Conservation (phyloP, 37 sponge, comb jelly and placozoan species). For the Axinella damicornis region DNA sequence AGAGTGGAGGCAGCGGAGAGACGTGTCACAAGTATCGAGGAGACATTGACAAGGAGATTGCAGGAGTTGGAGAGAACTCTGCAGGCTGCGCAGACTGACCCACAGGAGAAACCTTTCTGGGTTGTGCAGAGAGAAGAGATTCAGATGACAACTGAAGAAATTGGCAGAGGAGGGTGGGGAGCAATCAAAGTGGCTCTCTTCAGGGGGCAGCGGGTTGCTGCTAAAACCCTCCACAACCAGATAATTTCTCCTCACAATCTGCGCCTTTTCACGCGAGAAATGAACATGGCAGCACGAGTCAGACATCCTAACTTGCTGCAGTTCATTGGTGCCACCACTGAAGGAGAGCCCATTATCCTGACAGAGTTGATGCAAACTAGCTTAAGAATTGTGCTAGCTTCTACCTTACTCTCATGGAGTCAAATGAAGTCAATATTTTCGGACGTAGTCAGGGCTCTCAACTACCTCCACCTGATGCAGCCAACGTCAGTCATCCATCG, state of each 20-base stretch:
- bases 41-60: background rate
- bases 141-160: constrained; percentile 3
- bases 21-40: background rate
- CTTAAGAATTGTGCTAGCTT: constrained; percentile 24
- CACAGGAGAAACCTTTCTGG: constrained; percentile 42
- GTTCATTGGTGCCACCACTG: constrained; percentile 64
- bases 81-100: background rate
- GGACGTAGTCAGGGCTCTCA: constrained; percentile 56
- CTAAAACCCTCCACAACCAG: constrained; percentile 51
- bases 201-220: constrained; percentile 54
- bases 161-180: constrained; percentile 72
- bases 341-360: constrained; percentile 39
- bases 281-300: constrained; percentile 59
- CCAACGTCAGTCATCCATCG: constrained; percentile 72
- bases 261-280: constrained; percentile 54
- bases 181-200: constrained; percentile 49
- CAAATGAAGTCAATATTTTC: constrained; percentile 6
- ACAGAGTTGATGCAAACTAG: constrained; percentile 73
- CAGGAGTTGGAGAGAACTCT: background rate
- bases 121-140: constrained; percentile 43
- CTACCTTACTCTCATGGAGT: background rate
- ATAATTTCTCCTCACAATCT: constrained; percentile 62
- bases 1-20: background rate
- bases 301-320: constrained; percentile 71
- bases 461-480: constrained; percentile 57